These are phyloP conservation scores for Carterocephalus palaemon DNA, from an alignment of 2,888 invertebrate species.

Conservation along the genomic window DNA sequence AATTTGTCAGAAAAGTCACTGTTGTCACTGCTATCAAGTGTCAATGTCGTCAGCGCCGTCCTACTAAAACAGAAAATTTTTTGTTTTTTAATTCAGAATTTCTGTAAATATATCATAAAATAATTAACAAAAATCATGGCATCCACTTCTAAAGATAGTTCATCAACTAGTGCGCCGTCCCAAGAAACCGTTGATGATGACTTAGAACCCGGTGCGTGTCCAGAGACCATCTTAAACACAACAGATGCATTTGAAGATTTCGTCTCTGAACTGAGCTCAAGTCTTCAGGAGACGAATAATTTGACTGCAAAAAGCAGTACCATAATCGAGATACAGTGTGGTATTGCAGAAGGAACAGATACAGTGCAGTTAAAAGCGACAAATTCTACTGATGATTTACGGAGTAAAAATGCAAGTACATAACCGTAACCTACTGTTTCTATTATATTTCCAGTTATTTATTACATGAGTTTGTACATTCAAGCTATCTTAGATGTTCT, in stretches of 20 bases:
- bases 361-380: constrained; percentile 49
- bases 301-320: constrained; percentile 77
- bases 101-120: too few species aligned
- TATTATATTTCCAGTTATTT: constrained; percentile 20
- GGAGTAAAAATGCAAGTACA: constrained; percentile 62
- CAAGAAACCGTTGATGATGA: constrained; percentile 48
- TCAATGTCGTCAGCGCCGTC: too few species aligned
- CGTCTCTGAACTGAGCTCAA: constrained; percentile 81
- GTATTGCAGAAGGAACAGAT: constrained; percentile 60
- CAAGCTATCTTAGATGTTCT: too few species aligned
- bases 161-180: constrained; percentile 34
- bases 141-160: constrained; percentile 59
- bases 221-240: constrained; percentile 84
- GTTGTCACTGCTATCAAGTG: too few species aligned
- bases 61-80: too few species aligned
- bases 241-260: constrained; percentile 85
- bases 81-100: too few species aligned
- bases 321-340: constrained; percentile 79
- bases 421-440: constrained; percentile 7
- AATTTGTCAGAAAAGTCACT: too few species aligned
- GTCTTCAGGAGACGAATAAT: constrained; percentile 77
- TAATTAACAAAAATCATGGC: constrained; percentile 50
- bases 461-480: too few species aligned
- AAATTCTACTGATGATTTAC: constrained; percentile 64
- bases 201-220: constrained; percentile 68